Base-by-base conservation (phyloP, 2,113 vertebrate species). In the Sterna hirundo region DNA sequence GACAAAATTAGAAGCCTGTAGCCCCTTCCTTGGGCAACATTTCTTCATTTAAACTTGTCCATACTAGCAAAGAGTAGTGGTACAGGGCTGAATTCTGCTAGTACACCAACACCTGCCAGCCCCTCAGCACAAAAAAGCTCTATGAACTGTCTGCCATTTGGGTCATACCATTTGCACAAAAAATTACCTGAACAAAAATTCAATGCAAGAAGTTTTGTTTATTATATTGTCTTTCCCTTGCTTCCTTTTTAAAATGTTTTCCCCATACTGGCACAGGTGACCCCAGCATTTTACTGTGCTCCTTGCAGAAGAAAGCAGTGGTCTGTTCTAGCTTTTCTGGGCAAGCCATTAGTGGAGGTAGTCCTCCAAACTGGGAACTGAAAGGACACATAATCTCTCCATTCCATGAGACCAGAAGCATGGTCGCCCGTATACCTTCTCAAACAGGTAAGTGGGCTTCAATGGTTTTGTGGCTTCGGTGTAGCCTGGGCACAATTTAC, bases 1-100 rank as follows among this genome's bases (percentile, higher is more conserved):
- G 83, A 77, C 49, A 89, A 66, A 93, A 85, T 72, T 79, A 42
- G 44, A 83, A 76, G 75, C 17, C 72, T 89, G 36, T 76, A 89
- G 86, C 29, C n/a, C 47, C 6, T 87, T 87, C 74, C 83, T 65
- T 87, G 70, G 86, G 77, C 86, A 79, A 19, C 17, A 42, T 72
- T 92, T 94, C 54, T 72, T 94, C 57, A 55, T 65, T 40, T 92
- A 6, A 61, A 64, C 55, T 13, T 82, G 69, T 27, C 68, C 3
- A 0, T 8, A 19, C 32, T 38, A 86, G 88, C 51, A 52, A 75
- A 64, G 34, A 70, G 44, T 13, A 71, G 69, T 12, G 23, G 74
- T 38, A 52, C 13, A 23, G 20, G 44, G 64, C 42, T 75, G 42
- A 75, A 58, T n/a, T 44, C 76, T 78, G 55, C 58, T 64, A 38